A percentile compares a stretch with the other conserved stretches of the same genome.
Evolutionary conservation across 2,888 invertebrate genomes (phyloP).

Genomic region (Rhorus exstirpatorius): DNA sequence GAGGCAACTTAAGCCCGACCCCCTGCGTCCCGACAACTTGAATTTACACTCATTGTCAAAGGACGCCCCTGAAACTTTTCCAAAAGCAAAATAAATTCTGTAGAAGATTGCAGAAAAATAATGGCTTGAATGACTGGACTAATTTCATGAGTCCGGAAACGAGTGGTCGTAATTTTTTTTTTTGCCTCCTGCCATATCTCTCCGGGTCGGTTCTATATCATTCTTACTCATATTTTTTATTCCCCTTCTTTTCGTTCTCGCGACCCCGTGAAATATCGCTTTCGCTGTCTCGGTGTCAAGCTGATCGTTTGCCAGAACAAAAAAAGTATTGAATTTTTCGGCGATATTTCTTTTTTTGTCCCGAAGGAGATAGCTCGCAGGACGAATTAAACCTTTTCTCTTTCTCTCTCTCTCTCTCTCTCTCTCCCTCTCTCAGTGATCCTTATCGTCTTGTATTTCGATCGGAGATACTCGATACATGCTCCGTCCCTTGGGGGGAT

Average conservation of each 20-base stretch:
- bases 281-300: slow-evolving; percentile 36
- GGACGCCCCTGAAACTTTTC: no score
- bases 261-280: slow-evolving; percentile 43
- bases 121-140: no score
- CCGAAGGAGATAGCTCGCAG: slow-evolving; percentile 26
- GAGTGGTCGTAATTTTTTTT: slow-evolving; percentile 56
- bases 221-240: slow-evolving; percentile 42
- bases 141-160: slow-evolving; percentile 60
- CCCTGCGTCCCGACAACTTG: no score
- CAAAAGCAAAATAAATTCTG: no score
- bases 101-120: no score
- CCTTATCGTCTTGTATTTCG: background rate
- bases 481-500: slow-evolving; percentile 4
- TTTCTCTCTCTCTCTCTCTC: no score
- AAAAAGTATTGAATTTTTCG: slow-evolving; percentile 51
- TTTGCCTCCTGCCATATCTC: slow-evolving; percentile 13
- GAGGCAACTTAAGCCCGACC: no score
- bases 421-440: background rate
- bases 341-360: slow-evolving; percentile 34
- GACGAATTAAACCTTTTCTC: slow-evolving; percentile 57
- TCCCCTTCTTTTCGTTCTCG: slow-evolving; percentile 16
- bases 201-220: slow-evolving; percentile 30
- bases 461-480: slow-evolving; percentile 36
- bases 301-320: slow-evolving; percentile 56
- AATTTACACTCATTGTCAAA: no score